Conservation (phyloP, 2,113 vertebrate genomes). For the Leiothrix lutea region DNA sequence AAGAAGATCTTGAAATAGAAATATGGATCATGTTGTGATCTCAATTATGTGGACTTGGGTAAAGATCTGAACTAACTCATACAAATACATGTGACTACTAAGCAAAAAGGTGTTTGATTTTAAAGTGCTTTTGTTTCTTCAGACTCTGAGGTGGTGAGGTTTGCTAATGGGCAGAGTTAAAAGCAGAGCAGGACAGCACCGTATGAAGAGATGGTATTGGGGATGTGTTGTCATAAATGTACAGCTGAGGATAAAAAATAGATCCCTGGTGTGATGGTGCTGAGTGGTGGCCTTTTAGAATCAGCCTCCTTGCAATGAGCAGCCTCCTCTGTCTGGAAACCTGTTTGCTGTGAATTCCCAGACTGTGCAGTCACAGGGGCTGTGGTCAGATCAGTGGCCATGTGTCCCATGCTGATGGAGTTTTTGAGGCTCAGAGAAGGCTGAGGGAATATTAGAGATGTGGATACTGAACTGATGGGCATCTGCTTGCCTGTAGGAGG, state of each 20-base stretch:
- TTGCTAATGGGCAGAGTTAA: background rate
- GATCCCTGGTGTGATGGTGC: background rate
- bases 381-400: background rate
- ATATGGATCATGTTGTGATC: background rate
- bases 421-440: background rate
- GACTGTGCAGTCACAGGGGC: background rate
- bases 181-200: background rate
- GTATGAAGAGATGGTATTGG: background rate
- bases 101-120: background rate
- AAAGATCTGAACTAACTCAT: background rate
- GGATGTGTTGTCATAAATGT: background rate
- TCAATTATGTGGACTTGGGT: rapidly evolving
- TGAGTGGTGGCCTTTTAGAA: background rate
- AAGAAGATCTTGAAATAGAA: background rate
- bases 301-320: background rate
- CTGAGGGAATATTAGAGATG: background rate
- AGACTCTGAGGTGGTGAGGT: background rate
- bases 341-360: background rate
- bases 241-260: rapidly evolving
- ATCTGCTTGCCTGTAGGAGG: background rate
- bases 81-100: background rate
- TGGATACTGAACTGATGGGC: background rate
- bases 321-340: background rate
- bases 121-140: background rate
- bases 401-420: rapidly evolving